A percentile compares a stretch with the other conserved stretches of the same genome.
Evolutionary conservation across 1,140 invertebrate species (phyloP).

Genomic region (Propsilocerus akamusi): DNA sequence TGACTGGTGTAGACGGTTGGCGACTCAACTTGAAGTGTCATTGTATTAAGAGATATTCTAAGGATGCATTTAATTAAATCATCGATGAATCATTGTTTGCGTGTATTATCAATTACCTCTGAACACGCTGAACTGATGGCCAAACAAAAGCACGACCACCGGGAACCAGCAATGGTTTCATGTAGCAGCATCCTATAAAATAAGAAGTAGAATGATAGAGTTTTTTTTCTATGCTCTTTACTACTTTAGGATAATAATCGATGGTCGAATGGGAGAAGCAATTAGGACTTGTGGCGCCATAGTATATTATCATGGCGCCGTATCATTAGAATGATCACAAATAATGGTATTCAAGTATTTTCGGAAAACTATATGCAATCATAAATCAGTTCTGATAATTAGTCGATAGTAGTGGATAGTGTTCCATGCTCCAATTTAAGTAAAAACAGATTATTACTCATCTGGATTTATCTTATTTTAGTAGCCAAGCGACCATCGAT

Average conservation of each 20-base stretch:
- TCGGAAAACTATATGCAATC: no score
- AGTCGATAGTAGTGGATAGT: no score
- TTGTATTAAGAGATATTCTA: conserved; percentile 88
- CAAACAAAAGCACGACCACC: conserved; percentile 94
- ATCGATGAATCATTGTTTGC: neutral
- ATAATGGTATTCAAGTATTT: no score
- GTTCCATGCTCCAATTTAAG: no score
- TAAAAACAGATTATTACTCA: no score
- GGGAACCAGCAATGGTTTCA: conserved; percentile 76
- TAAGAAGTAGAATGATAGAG: conserved; percentile 10
- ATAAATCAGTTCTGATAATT: no score
- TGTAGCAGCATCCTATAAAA: conserved; percentile 70
- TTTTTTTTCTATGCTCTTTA: neutral
- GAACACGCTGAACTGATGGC: conserved; percentile 85
- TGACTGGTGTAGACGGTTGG: conserved; percentile 89
- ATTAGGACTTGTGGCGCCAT: no score
- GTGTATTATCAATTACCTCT: conserved; percentile 46
- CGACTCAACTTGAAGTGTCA: conserved; percentile 85
- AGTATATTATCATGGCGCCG: no score
- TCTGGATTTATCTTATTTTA: no score
- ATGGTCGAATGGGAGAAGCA: no score
- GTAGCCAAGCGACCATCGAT: no score
- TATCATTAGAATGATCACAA: no score
- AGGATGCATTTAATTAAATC: conserved; percentile 7
- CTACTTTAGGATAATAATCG: neutral